phyloP scores from a whole-genome alignment of 2,797 vertebrate species.

The Micrastur ruficollis region DNA sequence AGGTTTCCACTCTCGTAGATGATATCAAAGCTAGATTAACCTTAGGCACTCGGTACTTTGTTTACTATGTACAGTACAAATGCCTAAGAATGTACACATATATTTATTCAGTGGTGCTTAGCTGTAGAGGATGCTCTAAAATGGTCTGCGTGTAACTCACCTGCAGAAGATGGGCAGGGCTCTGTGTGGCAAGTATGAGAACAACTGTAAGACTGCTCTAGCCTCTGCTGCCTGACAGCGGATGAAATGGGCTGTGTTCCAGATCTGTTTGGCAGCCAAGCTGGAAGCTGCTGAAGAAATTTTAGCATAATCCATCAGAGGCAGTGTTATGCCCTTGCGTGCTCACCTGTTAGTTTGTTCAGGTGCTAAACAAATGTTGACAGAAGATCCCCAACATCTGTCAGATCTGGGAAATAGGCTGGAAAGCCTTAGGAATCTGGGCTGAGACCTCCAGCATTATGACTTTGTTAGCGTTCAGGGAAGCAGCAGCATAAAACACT shows the following conservation, averaged over 20 bases:
- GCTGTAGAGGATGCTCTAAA: neutral
- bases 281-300: neutral
- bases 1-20: neutral
- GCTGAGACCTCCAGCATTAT: neutral
- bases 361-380: neutral
- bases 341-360: neutral
- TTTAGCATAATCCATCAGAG: neutral
- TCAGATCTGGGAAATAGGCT: neutral
- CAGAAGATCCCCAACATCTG: neutral
- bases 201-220: neutral
- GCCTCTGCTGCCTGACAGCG: neutral
- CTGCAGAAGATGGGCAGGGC: neutral
- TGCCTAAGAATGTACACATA: fast-evolving
- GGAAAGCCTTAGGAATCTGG: neutral
- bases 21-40: neutral
- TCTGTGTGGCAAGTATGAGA: neutral
- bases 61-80: neutral
- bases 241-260: neutral
- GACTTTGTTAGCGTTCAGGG: neutral
- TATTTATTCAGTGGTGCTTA: neutral
- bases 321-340: neutral
- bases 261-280: neutral
- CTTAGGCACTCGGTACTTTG: neutral
- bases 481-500: neutral
- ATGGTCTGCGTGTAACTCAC: neutral